Conservation (phyloP, 2,888 invertebrate species). For the Leptinotarsa peninsularis region DNA sequence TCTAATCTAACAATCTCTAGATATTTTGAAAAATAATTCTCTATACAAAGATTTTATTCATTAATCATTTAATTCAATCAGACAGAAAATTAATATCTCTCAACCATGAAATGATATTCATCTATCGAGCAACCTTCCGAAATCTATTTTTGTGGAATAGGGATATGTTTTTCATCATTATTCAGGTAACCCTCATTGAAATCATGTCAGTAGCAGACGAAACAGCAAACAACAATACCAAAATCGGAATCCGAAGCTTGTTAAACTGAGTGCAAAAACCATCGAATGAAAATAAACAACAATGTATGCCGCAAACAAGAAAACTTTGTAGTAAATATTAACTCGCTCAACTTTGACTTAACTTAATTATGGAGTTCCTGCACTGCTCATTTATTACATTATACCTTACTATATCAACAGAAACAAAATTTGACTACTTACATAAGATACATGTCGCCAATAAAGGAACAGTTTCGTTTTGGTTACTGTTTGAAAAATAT, state of each 20-base stretch:
- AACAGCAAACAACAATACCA: slow-evolving; percentile 19
- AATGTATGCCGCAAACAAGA: slow-evolving; percentile 47
- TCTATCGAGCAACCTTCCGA: neutral
- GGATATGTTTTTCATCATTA: neutral
- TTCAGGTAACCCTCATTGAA: neutral
- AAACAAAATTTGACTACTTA: slow-evolving; percentile 27
- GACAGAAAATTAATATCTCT: neutral
- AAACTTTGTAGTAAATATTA: slow-evolving; percentile 53
- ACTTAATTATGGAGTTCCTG: slow-evolving; percentile 44
- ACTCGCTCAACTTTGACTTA: slow-evolving; percentile 48
- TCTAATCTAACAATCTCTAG: too few species aligned
- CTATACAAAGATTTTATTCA: neutral
- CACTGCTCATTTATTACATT: slow-evolving; percentile 38
- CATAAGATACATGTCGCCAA: slow-evolving; percentile 22
- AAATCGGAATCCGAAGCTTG: slow-evolving; percentile 18
- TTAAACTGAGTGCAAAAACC: slow-evolving; percentile 50
- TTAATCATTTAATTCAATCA: neutral
- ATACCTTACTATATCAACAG: slow-evolving; percentile 17
- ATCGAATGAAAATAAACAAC: slow-evolving; percentile 43
- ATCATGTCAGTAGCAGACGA: slow-evolving; percentile 6
- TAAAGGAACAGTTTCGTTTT: neutral
- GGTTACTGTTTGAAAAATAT: too few species aligned
- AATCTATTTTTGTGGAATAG: neutral
- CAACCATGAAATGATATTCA: neutral
- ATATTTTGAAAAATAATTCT: too few species aligned